phyloP scores from a whole-genome alignment of 1,140 invertebrate genomes.

The Trichoplusia ni region DNA sequence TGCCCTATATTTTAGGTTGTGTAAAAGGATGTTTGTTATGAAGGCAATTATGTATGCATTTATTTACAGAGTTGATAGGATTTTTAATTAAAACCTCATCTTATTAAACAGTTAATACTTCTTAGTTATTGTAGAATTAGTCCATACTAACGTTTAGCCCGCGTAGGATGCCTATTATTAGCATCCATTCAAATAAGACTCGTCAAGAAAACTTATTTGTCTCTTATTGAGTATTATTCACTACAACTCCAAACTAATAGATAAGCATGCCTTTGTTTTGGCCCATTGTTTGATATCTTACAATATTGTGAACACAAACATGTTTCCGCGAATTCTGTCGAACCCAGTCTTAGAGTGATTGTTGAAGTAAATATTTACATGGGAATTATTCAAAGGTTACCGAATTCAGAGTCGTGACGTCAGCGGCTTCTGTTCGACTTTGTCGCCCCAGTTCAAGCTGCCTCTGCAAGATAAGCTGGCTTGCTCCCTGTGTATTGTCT shows the following conservation, averaged over 20 bases:
- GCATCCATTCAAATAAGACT: no score
- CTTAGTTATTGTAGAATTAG: no score
- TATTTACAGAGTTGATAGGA: no score
- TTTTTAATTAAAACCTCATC: no score
- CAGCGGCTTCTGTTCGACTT: constrained; percentile 18
- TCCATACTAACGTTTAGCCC: no score
- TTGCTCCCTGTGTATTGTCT: constrained; percentile 37
- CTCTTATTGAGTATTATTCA: no score
- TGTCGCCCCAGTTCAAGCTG: constrained; percentile 29
- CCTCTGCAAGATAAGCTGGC: constrained; percentile 37
- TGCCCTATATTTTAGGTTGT: constrained; percentile 1
- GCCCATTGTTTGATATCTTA: background rate
- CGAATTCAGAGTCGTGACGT: constrained; percentile 24
- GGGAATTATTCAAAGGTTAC: constrained; percentile 18
- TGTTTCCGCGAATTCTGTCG: background rate
- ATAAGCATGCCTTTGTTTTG: background rate
- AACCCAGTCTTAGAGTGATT: background rate
- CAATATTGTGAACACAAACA: background rate
- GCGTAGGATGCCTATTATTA: no score
- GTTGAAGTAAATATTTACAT: constrained; percentile 15
- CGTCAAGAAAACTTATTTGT: no score
- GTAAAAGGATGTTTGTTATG: no score
- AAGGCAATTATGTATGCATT: no score
- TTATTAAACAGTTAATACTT: no score
- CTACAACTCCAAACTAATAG: background rate